A percentile compares a stretch with the other conserved stretches of the same genome.
These are phyloP conservation scores for Dasypus novemcinctus DNA, from an alignment of 2,113 vertebrate genomes.

Conservation along the genomic window DNA sequence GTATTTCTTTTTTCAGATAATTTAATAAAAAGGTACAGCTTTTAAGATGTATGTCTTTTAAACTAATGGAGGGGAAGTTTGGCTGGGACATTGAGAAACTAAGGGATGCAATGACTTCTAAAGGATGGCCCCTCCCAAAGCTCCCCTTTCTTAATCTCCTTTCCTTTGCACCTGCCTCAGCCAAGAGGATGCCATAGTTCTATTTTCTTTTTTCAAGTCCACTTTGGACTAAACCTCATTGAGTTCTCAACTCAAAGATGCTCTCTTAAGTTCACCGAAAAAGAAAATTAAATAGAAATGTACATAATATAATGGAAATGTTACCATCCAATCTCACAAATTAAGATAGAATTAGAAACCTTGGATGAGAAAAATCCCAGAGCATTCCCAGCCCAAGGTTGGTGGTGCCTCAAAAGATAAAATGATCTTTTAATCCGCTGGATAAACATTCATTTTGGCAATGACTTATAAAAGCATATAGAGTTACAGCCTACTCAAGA, in stretches of 20 bases:
- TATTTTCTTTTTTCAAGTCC: background rate
- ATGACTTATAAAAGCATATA: background rate
- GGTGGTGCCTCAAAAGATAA: constrained; percentile 27
- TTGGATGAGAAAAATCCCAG: background rate
- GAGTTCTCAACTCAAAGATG: background rate
- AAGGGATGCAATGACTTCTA: background rate
- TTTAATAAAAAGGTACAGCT: background rate
- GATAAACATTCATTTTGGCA: background rate
- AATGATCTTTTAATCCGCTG: constrained; percentile 29
- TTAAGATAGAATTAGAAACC: constrained; percentile 26
- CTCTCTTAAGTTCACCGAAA: constrained; percentile 31
- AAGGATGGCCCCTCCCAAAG: background rate
- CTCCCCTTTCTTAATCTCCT: background rate
- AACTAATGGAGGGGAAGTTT: background rate
- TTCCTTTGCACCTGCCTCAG: background rate
- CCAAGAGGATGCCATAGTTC: background rate
- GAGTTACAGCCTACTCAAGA: background rate
- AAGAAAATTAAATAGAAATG: constrained; percentile 56
- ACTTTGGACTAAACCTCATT: background rate
- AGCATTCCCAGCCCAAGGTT: background rate
- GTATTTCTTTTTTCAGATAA: background rate
- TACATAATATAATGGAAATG: background rate
- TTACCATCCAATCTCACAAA: background rate
- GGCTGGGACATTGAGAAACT: background rate
- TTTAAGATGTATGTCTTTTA: background rate